Base-by-base conservation (phyloP, 2,888 invertebrate genomes). In the Elysia crispata region DNA sequence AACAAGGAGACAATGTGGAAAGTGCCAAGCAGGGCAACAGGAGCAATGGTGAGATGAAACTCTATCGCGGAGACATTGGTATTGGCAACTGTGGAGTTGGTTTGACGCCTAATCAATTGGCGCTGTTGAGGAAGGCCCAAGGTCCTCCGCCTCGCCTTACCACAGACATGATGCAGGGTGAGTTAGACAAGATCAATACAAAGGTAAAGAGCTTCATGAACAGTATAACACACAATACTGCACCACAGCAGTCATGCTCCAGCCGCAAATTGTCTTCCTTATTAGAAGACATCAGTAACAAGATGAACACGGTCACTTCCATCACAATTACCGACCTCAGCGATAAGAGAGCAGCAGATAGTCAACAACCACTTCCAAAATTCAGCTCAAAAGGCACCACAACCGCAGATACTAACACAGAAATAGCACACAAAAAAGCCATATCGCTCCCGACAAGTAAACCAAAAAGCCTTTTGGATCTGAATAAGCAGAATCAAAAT, bases 1-100 rank as follows among this genome's bases (percentile, higher is more conserved):
- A 60, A 13, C 54, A 54, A 20, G 23, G 20, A 3, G n/a, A 6
- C 75, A 74, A 74, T 30, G 79, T 67, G 33, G 57, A 75, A 67
- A 73, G 79, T 28, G 67, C 67, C 67, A 25, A 64, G 67, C 79
- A 79, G 20, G 57, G 23, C 60, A 13, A 54, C 18, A 50, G 66
- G 31, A 57, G 66, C n/a, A 57, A 67, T 11, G 49, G 66, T 67
- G 28, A n/a, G 30, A 28, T 8, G 1, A 64, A 25, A n/a, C 64
- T 54, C 11, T 20, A 41, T 23, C 66, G 64, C 31, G 62, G 50
- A 0, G 73, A 78, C 78, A 73, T 64, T 33, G 78, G 73, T 31
- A 18, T 54, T 13, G 75, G 74, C 11, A 18, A 25, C 5, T 30
- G 15, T 13, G 41, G 20, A 18, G 20, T 23, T 20, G 31, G 64